Evolutionary conservation across 2,797 vertebrate genomes (phyloP), one percentile per base, ranked within the genome.

Genomic region (Silurus lanzhouensis): DNA sequence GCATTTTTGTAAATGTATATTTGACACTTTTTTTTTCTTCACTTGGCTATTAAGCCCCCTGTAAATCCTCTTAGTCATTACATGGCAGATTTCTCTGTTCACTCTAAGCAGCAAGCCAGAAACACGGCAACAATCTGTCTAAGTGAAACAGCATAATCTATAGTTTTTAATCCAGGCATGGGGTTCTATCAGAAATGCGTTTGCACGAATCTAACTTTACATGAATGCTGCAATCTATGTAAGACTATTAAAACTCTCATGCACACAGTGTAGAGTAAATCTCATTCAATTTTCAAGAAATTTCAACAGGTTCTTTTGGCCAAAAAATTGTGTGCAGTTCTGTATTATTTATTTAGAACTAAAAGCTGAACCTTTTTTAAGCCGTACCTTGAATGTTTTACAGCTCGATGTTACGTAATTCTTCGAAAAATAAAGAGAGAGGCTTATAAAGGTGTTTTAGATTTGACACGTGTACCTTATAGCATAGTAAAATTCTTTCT

Each of bases 41-140:
- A 27, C 72, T 57, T 55, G 48, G 6, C 55, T 75, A 57, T 17
- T 17, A 55, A 55, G 20, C 19, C 75, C 57, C 2, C 10, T 38
- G 75, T 78, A 61, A 78, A 78, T 78, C 76, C 31, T 61, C 38
- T 78, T 78, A 78, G 10, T 44, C 57, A 22, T 38, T 31, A 78
- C 19, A 58, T 61, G 76, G 57, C 57, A 38, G 27, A 57, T 22
- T 78, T 61, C 27, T 22, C 27, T 10, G 9, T 78, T 61, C 57
- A n/a, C 20, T 44, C 31, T 6, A 19, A 38, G 27, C 6, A 61
- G 57, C 10, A 3, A 38, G 55, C 55, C 60, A 78, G 20, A 78
- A 61, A 78, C 61, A 78, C 20, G 10, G 31, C 4, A 60, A 13
- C 19, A 38, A 60, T 14, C 27, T 77, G 27, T 19, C 55, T 5